Base-by-base conservation (phyloP, 2,113 vertebrate genomes). In the Odobenus rosmarus region DNA sequence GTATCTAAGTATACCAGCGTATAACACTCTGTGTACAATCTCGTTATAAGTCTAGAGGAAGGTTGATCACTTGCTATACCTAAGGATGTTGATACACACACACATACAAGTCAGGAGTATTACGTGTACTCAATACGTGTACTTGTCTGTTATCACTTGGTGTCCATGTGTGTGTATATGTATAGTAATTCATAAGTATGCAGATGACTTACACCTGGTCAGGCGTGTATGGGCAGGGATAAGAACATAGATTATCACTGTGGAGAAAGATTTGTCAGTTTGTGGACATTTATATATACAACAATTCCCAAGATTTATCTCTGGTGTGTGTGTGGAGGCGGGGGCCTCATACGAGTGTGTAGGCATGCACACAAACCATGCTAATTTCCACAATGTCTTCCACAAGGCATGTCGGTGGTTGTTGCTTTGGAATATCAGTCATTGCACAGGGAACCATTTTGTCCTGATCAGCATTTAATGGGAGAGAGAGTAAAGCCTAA, bases 21-120 rank as follows among this genome's bases (percentile, higher is more conserved):
- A n/a, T 69, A n/a, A 36, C 31, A 92, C n/a, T 82, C 0, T 62
- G 10, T 64, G 1, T 10, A 24, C 33, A 21, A 14, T 5, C n/a
- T 71, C 71, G 21, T 90, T 67, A 3, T 19, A 76, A 98, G 97
- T 94, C 95, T 97, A 98, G 97, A 97, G 97, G 97, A 98, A 98
- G 97, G 95, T 69, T 92, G 74, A 71, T 96, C 31, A 24, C 28
- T 89, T 16, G 11, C 16, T 74, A 9, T 31, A 36, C 57, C 1
- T 57, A 21, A 77, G 21, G n/a, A 13, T 39, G 59, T 80, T 84
- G n/a, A 57, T 26, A 12, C 16, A 2, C 67, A 2, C 67, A 36
- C 10, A 62, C n/a, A 57, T 49, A 83, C 77, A 96, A 98, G 95
- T 97, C 97, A 28, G 53, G 94, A 97, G 96, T 95, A 67, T 57